These are phyloP conservation scores for Seira ritae DNA, from an alignment of 2,888 invertebrate genomes.

Conservation along the genomic window DNA sequence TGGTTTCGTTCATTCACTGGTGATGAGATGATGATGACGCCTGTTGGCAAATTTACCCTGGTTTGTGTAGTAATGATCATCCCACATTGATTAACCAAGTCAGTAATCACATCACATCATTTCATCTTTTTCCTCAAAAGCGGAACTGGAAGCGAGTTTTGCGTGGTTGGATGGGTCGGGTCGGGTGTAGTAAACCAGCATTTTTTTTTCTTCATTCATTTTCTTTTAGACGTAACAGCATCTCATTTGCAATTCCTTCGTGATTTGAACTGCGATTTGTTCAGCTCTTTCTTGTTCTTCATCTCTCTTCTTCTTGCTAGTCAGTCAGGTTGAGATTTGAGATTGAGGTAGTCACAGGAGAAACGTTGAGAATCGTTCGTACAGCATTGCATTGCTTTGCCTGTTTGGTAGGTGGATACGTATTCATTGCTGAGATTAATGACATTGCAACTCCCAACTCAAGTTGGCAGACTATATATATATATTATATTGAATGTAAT, in stretches of 20 bases:
- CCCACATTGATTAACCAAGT: not conserved
- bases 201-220: conserved; percentile 1
- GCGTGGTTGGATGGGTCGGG: too few relatives aligned
- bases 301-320: not conserved
- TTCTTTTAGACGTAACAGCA: not conserved
- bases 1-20: conserved; percentile 22
- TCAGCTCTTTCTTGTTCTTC: too few relatives aligned
- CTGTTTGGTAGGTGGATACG: not conserved
- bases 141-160: conserved; percentile 1
- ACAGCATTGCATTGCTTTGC: not conserved
- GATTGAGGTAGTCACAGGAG: not conserved
- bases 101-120: not conserved
- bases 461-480: not conserved
- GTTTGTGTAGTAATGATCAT: not conserved
- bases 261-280: too few relatives aligned
- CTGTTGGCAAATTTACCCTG: not conserved
- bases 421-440: conserved; percentile 1
- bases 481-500: not conserved
- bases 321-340: not conserved
- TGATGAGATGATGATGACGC: not conserved
- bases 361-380: not conserved
- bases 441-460: conserved; percentile 16
- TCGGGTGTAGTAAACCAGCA: not conserved
- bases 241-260: not conserved
- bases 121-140: conserved; percentile 1